These are phyloP conservation scores for Carassius gibelio DNA, from an alignment of 2,113 vertebrate genomes.

Conservation along the genomic window DNA sequence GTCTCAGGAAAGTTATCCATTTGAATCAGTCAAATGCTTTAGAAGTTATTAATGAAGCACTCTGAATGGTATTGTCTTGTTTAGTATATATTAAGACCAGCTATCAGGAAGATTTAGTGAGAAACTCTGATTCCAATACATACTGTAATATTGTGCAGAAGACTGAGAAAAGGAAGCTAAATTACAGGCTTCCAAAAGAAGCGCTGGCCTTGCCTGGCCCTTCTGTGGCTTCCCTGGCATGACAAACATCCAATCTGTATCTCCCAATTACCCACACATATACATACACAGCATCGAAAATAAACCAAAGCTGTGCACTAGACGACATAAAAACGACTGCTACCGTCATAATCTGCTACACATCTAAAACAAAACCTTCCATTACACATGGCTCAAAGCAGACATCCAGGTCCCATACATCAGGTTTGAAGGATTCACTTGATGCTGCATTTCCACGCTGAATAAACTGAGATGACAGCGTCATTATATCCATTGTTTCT, in stretches of 20 bases:
- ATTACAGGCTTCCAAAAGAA: slow-evolving; percentile 56
- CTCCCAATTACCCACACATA: slow-evolving; percentile 50
- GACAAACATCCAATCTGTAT: slow-evolving; percentile 48
- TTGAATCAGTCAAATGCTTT: too few species aligned
- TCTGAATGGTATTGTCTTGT: not conserved
- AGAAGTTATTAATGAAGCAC: too few species aligned
- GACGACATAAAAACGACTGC: not conserved
- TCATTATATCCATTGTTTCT: not conserved
- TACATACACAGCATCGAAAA: slow-evolving; percentile 51
- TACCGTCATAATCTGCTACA: not conserved
- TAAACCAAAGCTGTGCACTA: slow-evolving; percentile 1
- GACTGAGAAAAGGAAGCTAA: slow-evolving; percentile 56
- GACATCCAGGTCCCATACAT: not conserved
- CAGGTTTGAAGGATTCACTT: not conserved
- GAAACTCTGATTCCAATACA: not conserved
- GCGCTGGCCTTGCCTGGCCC: slow-evolving; percentile 21
- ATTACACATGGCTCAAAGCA: slow-evolving; percentile 4
- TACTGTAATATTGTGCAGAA: slow-evolving; percentile 30
- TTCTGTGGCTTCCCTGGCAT: slow-evolving; percentile 48
- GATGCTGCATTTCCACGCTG: not conserved
- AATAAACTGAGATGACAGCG: not conserved
- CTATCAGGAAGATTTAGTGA: not conserved
- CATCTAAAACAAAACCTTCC: not conserved
- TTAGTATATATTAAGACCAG: not conserved
- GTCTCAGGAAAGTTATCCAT: too few species aligned